Conservation (phyloP, 1,140 invertebrate species). For the Cherax quadricarinatus region DNA sequence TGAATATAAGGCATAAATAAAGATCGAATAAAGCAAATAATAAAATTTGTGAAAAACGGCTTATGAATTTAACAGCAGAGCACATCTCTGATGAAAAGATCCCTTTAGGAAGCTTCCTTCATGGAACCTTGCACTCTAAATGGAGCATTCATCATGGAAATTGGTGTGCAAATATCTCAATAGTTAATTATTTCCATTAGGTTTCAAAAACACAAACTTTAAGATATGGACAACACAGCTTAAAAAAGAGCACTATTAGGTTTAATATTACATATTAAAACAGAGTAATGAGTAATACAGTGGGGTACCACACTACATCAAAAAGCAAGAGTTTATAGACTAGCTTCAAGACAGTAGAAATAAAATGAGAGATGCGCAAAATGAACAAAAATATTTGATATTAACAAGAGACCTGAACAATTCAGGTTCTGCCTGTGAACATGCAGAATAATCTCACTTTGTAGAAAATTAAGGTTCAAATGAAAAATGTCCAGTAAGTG, state of each 20-base stretch:
- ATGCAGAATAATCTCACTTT: not conserved
- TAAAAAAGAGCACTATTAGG: not conserved
- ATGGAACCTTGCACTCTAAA: too few relatives aligned
- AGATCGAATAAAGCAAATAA: too few relatives aligned
- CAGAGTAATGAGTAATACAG: not conserved
- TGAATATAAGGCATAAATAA: too few relatives aligned
- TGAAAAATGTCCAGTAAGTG: constrained; percentile 20
- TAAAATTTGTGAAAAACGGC: too few relatives aligned
- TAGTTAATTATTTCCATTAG: not conserved
- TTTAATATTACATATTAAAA: not conserved
- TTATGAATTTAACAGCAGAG: too few relatives aligned
- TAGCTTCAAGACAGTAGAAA: not conserved
- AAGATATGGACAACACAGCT: not conserved
- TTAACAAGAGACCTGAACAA: not conserved
- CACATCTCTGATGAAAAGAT: too few relatives aligned
- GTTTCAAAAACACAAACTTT: not conserved
- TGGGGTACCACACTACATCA: not conserved
- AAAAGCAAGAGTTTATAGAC: not conserved
- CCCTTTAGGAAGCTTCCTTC: too few relatives aligned
- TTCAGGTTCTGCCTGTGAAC: not conserved
- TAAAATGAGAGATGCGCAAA: not conserved
- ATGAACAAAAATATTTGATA: not conserved
- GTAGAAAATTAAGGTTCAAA: not conserved
- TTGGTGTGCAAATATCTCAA: not conserved
- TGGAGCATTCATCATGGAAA: not conserved